Conservation (phyloP, 2,888 invertebrate genomes). For the Aleiodes leptofemur region DNA sequence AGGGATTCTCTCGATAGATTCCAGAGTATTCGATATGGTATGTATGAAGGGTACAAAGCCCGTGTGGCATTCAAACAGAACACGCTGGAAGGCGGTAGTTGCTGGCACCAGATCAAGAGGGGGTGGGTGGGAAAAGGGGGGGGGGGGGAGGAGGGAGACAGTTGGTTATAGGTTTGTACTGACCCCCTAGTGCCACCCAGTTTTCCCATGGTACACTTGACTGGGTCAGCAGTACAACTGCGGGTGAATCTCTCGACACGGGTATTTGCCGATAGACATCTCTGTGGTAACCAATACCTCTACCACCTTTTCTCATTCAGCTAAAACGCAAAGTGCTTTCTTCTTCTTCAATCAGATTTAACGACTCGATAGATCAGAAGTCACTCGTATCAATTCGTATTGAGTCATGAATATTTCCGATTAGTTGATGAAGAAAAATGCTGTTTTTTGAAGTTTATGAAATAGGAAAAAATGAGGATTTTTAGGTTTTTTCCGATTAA, state of each 20-base stretch:
- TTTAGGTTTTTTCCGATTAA: too few species aligned
- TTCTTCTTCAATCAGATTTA: conserved; percentile 26
- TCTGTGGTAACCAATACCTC: conserved; percentile 50
- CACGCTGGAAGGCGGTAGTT: conserved; percentile 46
- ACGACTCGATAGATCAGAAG: background rate
- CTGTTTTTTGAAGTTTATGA: too few species aligned
- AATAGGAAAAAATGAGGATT: too few species aligned
- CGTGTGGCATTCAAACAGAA: conserved; percentile 48
- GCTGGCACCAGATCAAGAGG: conserved; percentile 35
- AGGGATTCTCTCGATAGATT: conserved; percentile 13
- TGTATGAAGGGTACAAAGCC: conserved; percentile 39
- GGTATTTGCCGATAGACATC: conserved; percentile 55
- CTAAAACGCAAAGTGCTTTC: background rate
- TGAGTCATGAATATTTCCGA: too few species aligned
- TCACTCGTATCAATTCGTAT: background rate
- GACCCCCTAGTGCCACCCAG: conserved; percentile 23
- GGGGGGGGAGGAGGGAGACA: background rate
- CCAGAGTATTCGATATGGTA: background rate
- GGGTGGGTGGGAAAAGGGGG: too few species aligned
- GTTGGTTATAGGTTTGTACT: conserved; percentile 3
- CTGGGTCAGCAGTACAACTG: conserved; percentile 44
- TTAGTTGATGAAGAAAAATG: too few species aligned
- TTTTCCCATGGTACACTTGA: conserved; percentile 39
- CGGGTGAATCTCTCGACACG: conserved; percentile 31
- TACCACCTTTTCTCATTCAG: conserved; percentile 4